Percentiles rank a stretch among this genome's conserved stretches.
Conservation (phyloP, 2,888 invertebrate species). For the Callyntrura sp. region DNA sequence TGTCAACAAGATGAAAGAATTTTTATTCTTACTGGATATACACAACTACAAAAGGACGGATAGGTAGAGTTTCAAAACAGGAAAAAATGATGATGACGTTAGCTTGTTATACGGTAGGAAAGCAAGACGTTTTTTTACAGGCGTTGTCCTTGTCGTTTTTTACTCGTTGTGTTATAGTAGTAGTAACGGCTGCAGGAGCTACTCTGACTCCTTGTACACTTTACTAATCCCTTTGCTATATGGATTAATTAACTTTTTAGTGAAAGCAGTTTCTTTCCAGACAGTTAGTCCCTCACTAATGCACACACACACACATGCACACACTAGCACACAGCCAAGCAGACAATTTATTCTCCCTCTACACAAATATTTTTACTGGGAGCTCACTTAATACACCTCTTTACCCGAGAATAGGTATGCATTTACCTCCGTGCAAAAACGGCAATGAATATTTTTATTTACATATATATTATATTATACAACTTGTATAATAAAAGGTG, state of each 20-base stretch:
- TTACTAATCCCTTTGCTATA: constrained; percentile 66
- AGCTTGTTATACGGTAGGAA: neutral
- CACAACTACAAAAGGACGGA: too few species aligned
- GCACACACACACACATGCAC: constrained; percentile 17
- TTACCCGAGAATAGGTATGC: neutral
- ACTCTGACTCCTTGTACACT: constrained; percentile 43
- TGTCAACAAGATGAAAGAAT: constrained; percentile 24
- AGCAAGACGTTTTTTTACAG: neutral
- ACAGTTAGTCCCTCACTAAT: constrained; percentile 45
- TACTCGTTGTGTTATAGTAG: neutral
- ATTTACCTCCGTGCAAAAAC: too few species aligned
- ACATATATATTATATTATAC: neutral
- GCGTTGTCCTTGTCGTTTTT: neutral
- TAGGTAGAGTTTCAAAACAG: neutral
- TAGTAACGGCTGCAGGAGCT: neutral
- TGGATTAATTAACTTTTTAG: constrained; percentile 75
- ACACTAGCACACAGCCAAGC: neutral
- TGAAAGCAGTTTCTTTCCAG: constrained; percentile 55
- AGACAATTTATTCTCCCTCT: neutral
- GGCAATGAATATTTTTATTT: neutral
- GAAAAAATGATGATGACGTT: neutral
- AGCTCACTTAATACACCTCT: neutral
- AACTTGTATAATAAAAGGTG: neutral
- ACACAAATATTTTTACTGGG: constrained; percentile 5
- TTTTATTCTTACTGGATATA: neutral